Evolutionary conservation across 2,113 vertebrate genomes (phyloP), one percentile per base, ranked within the genome.

Genomic region (Pelusios castaneus): DNA sequence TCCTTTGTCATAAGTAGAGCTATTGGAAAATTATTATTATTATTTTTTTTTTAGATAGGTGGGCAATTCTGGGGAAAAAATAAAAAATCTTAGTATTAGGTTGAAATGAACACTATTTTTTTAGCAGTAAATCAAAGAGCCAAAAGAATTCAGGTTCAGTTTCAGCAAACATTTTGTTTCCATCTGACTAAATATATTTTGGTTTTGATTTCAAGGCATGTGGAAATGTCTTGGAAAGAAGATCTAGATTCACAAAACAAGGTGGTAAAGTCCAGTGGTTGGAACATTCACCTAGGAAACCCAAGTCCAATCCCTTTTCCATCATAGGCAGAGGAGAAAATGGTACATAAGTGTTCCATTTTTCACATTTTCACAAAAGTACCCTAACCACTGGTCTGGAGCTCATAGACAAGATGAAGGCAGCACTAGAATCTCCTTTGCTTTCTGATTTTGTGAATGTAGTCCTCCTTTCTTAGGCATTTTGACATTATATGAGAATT

Each of bases 401-500:
- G 56, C 56, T 60, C 31, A 14, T 14, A 60, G 29, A 13, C 5
- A 11, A 60, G 25, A 27, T 12, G 34, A 34, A 7, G 31, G 14
- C 6, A 34, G 14, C 60, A 34, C 14, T 14, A 34, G 31, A 63
- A n/a, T 63, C 60, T 17, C 31, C 60, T 63, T 60, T 27, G 12
- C 58, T 5, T 34, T 63, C 58, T 14, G 14, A 29, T 63, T 63
- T 63, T 63, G 60, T 63, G 60, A 63, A 34, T 17, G 29, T 34
- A 34, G 31, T 63, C 12, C 27, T 60, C 13, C 31, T 63, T 63
- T 34, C 31, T 13, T 34, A 34, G 31, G 31, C 31, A 34, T 7
- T 63, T 63, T 63, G 31, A n/a, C 5, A 38, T 87, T 79, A 0
- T 85, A 52, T 27, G 34, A 27, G 2, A 11, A 84, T 0, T 0